Evolutionary conservation across 2,113 vertebrate species (phyloP).

Genomic region (Emydura subglobosa): DNA sequence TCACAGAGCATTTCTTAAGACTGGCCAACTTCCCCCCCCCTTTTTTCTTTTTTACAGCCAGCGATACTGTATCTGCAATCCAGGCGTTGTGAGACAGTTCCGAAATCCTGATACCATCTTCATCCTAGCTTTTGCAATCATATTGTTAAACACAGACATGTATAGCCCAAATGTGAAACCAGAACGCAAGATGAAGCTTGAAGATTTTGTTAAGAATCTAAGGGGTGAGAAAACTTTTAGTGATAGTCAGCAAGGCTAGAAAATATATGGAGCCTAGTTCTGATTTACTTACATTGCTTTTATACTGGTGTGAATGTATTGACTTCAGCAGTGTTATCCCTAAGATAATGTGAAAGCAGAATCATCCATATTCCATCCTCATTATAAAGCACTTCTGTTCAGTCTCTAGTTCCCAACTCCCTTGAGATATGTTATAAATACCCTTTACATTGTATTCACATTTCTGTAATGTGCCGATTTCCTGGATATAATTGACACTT

Average conservation of each 20-base stretch:
- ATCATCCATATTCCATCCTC: neutral
- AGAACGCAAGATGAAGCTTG: slow-evolving; percentile 98
- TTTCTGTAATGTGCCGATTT: neutral
- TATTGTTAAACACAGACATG: slow-evolving; percentile 99
- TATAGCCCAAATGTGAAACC: slow-evolving; percentile 99
- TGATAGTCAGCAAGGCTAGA: neutral
- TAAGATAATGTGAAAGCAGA: neutral
- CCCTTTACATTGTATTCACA: neutral
- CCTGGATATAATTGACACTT: neutral
- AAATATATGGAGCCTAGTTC: neutral
- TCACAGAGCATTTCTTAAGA: neutral
- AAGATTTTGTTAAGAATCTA: slow-evolving; percentile 98
- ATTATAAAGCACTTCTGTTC: neutral
- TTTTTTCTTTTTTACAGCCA: slow-evolving; percentile 82
- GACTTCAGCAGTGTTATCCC: neutral
- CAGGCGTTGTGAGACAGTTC: slow-evolving; percentile 95
- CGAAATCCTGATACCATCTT: slow-evolving; percentile 98
- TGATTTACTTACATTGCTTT: neutral
- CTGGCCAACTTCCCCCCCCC: slow-evolving; percentile 15
- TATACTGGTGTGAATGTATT: neutral
- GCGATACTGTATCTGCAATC: slow-evolving; percentile 98
- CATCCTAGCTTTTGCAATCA: slow-evolving; percentile 98
- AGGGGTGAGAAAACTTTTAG: slow-evolving; percentile 81
- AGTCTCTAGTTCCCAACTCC: neutral
- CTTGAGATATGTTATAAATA: neutral